Evolutionary conservation across 2,888 invertebrate genomes (phyloP).

Genomic region (Alitta virens): DNA sequence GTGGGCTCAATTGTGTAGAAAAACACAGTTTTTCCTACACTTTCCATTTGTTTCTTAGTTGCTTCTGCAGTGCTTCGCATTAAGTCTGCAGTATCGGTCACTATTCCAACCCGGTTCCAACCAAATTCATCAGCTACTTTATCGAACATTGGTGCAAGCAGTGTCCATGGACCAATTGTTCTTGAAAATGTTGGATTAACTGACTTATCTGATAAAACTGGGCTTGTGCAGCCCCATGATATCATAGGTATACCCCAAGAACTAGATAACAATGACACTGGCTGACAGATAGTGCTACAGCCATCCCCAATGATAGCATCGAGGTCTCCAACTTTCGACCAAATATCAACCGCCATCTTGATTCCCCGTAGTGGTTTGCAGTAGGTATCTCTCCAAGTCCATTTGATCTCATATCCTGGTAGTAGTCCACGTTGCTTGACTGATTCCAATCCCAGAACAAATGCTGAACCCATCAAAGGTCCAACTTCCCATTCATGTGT

Average conservation of each 20-base stretch:
- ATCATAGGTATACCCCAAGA: slow-evolving; percentile 8
- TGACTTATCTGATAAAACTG: slow-evolving; percentile 1
- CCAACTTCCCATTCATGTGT: background rate
- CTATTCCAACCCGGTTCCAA: slow-evolving; percentile 3
- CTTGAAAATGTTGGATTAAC: slow-evolving; percentile 8
- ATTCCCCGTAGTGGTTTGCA: slow-evolving; percentile 1
- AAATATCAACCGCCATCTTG: slow-evolving; percentile 6
- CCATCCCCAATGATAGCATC: slow-evolving; percentile 3
- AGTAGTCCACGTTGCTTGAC: background rate
- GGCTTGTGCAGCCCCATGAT: slow-evolving; percentile 9
- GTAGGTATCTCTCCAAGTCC: slow-evolving; percentile 6
- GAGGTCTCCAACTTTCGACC: background rate
- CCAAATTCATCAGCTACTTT: background rate
- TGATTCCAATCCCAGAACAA: background rate
- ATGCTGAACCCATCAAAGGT: background rate
- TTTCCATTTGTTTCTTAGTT: background rate
- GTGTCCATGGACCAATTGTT: slow-evolving; percentile 4
- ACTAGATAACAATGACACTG: slow-evolving; percentile 1
- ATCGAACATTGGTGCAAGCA: slow-evolving; percentile 11
- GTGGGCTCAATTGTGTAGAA: background rate
- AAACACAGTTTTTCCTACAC: background rate
- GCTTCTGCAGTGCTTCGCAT: background rate
- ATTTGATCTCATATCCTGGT: background rate
- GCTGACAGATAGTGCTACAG: slow-evolving; percentile 10
- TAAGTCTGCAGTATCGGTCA: slow-evolving; percentile 3